Evolutionary conservation across 2,888 invertebrate species (phyloP), one percentile per base, ranked within the genome.

Genomic region (Orchesella flavescens): DNA sequence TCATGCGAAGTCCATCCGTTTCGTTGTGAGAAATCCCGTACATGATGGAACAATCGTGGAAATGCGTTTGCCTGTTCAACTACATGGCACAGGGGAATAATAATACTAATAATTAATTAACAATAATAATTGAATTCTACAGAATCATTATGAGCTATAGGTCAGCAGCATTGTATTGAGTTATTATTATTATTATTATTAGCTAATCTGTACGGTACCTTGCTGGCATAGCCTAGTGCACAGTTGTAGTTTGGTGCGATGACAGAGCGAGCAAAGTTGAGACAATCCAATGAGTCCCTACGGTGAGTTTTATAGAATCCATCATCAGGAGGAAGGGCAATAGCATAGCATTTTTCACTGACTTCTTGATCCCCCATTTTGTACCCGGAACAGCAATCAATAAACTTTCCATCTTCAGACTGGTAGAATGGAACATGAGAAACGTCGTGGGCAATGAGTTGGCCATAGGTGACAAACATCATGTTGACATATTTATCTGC

Each of bases 351-450:
- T 83, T 88, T 88, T 12, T 87, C 86, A 82, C 84, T 85, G 19
- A 87, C 86, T 81, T 88, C 86, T 34, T 86, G 57, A 13, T 86
- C 84, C 9, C 85, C 85, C 24, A 86, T 85, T 23, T 83, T 68
- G 63, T 87, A 88, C 0, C 86, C 86, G n/a, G 61, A n/a, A 75
- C 88, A 88, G 77, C 88, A 88, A 66, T 88, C 88, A 53, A 87
- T n/a, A 69, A 88, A 88, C 34, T 34, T 34, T 15, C 88, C 88
- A 71, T 86, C 85, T 17, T 87, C 75, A 3, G 79, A 34, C 66
- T 88, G 88, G 81, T 88, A 87, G 83, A 87, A 87, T 23, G 85
- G 76, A 0, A 86, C 85, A 23, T 87, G 86, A 19, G 82, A 61
- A 0, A 79, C 79, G 53, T 88, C 88, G 23, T 88, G 88, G 43